phyloP scores from a whole-genome alignment of 2,113 vertebrate genomes.

The Chlamydotis undulata region DNA sequence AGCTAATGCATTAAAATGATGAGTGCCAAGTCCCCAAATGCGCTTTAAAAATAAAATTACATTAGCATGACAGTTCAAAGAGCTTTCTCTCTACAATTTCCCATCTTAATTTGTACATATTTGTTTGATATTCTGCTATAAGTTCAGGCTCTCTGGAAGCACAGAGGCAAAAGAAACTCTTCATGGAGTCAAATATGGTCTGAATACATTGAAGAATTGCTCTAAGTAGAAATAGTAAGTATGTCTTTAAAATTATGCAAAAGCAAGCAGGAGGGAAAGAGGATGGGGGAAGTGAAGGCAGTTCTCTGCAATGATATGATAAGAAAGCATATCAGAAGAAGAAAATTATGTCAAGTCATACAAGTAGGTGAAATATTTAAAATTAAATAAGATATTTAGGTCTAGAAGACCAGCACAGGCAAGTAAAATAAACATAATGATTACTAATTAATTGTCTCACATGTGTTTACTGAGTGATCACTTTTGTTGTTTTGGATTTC shows the following conservation, averaged over 20 bases:
- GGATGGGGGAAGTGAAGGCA: background rate
- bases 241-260: conserved; percentile 37
- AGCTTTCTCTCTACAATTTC: background rate
- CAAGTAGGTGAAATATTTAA: conserved; percentile 27
- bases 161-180: background rate
- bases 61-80: background rate
- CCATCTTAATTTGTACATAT: background rate
- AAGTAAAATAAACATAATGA: conserved; percentile 39
- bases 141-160: background rate
- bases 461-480: background rate
- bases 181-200: background rate
- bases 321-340: conserved; percentile 36
- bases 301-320: background rate
- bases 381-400: background rate
- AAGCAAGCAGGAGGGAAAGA: background rate
- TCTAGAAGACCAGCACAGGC: background rate
- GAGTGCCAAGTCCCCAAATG: background rate
- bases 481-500: conserved; percentile 19
- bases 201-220: background rate
- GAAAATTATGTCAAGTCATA: conserved; percentile 16
- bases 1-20: background rate
- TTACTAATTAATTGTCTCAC: conserved; percentile 14
- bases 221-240: conserved; percentile 18
- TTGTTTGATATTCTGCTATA: background rate
- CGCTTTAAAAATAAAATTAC: conserved; percentile 14